Conservation (phyloP, 2,888 invertebrate species). For the Pandemis corylana region DNA sequence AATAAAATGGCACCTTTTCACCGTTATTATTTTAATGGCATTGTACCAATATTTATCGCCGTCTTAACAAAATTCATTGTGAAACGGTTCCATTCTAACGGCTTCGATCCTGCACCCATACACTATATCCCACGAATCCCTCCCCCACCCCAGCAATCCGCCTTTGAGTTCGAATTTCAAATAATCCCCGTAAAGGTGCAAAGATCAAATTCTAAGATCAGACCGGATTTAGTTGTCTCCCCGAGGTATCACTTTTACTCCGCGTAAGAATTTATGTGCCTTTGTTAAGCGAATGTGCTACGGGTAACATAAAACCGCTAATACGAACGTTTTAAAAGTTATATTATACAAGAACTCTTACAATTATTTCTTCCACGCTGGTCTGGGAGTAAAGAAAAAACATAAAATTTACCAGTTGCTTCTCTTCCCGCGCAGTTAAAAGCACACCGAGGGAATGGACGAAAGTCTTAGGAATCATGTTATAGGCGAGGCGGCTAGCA, state of each 20-base stretch:
- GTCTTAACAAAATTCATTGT: not conserved
- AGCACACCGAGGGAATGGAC: too few relatives aligned
- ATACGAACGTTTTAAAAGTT: too few relatives aligned
- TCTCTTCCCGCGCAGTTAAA: too few relatives aligned
- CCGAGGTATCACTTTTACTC: constrained; percentile 26
- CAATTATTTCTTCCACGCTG: too few relatives aligned
- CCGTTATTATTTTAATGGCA: too few relatives aligned
- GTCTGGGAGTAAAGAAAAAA: too few relatives aligned
- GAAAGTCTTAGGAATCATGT: too few relatives aligned
- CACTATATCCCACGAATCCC: constrained; percentile 12
- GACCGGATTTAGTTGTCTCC: constrained; percentile 35
- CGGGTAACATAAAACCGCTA: not conserved
- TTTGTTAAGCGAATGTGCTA: not conserved
- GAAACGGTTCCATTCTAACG: not conserved
- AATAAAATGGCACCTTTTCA: too few relatives aligned
- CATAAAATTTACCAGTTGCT: too few relatives aligned
- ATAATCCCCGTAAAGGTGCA: constrained; percentile 40
- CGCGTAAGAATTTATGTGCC: not conserved
- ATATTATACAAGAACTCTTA: too few relatives aligned
- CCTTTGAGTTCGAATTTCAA: constrained; percentile 39
- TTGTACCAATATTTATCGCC: too few relatives aligned
- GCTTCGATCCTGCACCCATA: constrained; percentile 16
- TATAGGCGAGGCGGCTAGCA: too few relatives aligned
- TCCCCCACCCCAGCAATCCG: constrained; percentile 13
- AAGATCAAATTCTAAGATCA: constrained; percentile 39